Percentiles rank a stretch among this genome's conserved stretches.
Evolutionary conservation across 2,888 invertebrate species (phyloP).

Genomic region (Drosophila prostipennis): DNA sequence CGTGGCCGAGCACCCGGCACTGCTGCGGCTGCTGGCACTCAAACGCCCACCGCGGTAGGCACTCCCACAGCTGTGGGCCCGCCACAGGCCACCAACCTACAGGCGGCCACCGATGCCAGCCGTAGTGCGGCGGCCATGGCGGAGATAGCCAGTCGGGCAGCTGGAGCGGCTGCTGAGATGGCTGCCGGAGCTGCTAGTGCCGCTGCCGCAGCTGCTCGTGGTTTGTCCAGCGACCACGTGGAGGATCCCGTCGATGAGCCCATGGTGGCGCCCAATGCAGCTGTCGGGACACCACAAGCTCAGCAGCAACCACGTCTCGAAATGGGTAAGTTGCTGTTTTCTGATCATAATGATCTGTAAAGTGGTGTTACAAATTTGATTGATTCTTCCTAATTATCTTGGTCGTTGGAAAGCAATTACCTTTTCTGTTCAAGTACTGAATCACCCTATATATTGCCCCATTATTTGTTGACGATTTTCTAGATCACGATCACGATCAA

Average conservation of each 20-base stretch:
- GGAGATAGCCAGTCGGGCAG: conserved; percentile 13
- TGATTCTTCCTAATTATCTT: not conserved
- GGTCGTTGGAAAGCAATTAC: not conserved
- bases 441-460: not conserved
- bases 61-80: conserved; percentile 17
- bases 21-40: conserved; percentile 29
- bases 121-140: conserved; percentile 12
- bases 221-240: conserved; percentile 49
- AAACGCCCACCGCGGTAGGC: conserved; percentile 30
- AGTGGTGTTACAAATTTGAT: not conserved
- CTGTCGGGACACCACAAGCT: not conserved
- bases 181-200: conserved; percentile 33
- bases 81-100: conserved; percentile 10
- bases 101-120: conserved; percentile 15
- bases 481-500: conserved; percentile 56
- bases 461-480: conserved; percentile 44
- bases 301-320: conserved; percentile 41
- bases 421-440: not conserved
- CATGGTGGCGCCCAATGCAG: conserved; percentile 49
- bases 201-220: conserved; percentile 48
- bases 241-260: conserved; percentile 81
- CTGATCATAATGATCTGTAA: too few species aligned
- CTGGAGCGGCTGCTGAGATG: conserved; percentile 21
- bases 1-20: not conserved
- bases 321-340: conserved; percentile 46